Percentiles rank a stretch among this genome's conserved stretches.
Conservation (phyloP, 2,797 vertebrate genomes). For the Trachurus trachurus region DNA sequence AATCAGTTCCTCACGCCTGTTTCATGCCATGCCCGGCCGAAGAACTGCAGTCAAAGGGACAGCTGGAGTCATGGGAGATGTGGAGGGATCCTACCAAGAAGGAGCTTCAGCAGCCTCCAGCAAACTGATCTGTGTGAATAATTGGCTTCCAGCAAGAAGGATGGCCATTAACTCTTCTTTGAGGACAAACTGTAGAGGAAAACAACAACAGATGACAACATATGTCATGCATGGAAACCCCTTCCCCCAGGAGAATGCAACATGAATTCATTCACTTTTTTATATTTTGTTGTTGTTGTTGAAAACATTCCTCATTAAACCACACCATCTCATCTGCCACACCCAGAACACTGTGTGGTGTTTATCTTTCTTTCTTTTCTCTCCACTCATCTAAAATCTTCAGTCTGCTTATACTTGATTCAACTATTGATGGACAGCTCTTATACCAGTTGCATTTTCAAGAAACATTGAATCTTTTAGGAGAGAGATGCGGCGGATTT, state of each 20-base stretch:
- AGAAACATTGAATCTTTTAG: conserved; percentile 4
- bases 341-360: not conserved
- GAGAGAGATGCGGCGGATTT: conserved; percentile 15
- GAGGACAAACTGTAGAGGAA: not conserved
- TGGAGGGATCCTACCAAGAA: not conserved
- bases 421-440: conserved; percentile 8
- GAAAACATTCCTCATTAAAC: not conserved
- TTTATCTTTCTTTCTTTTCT: too few species aligned
- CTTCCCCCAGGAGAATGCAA: not conserved
- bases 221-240: not conserved
- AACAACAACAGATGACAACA: not conserved
- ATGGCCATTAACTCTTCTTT: conserved; percentile 2
- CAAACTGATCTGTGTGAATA: conserved; percentile 20
- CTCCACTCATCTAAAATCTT: not conserved
- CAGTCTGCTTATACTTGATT: conserved; percentile 4
- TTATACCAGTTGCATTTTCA: conserved; percentile 15
- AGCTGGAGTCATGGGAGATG: not conserved
- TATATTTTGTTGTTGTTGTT: not conserved
- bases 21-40: not conserved
- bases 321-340: not conserved
- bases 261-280: not conserved
- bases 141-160: not conserved
- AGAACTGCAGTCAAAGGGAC: conserved; percentile 9
- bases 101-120: conserved; percentile 13
- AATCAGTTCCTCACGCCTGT: not conserved